Evolutionary conservation across 2,113 vertebrate species (phyloP).

Genomic region (Sinosuthora webbiana): DNA sequence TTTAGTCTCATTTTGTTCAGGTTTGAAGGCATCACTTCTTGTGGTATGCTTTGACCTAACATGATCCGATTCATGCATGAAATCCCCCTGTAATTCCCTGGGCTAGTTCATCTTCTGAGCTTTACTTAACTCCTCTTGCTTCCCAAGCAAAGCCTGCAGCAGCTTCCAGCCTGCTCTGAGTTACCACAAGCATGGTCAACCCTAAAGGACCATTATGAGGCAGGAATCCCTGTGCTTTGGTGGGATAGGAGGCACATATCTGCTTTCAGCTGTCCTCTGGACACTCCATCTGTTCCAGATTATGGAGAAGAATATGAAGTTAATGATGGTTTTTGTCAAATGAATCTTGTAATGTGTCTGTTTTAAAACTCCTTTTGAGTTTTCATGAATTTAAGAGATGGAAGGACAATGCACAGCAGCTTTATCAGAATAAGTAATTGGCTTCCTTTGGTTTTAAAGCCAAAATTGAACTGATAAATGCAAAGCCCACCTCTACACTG

Average conservation of each 20-base stretch:
- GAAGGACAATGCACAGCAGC: background rate
- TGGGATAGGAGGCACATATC: background rate
- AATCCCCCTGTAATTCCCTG: background rate
- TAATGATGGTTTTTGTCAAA: background rate
- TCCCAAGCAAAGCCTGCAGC: background rate
- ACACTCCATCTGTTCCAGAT: background rate
- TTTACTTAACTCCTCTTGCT: background rate
- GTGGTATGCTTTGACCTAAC: background rate
- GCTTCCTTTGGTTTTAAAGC: background rate
- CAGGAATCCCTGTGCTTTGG: background rate
- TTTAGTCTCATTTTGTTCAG: background rate
- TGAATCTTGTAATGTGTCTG: background rate
- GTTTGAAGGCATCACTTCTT: background rate
- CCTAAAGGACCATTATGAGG: rapidly evolving
- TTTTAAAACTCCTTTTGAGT: background rate
- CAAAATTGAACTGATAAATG: background rate
- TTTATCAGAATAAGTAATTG: background rate
- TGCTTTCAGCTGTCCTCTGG: background rate
- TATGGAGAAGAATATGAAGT: background rate
- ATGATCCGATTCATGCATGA: background rate
- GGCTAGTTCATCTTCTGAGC: background rate
- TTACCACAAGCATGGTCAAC: background rate
- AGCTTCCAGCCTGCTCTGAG: background rate
- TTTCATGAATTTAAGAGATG: background rate
- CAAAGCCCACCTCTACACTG: background rate